Percentiles rank a stretch among this genome's conserved stretches.
phyloP scores from a whole-genome alignment of 2,113 vertebrate species.

The Gymnogyps californianus region DNA sequence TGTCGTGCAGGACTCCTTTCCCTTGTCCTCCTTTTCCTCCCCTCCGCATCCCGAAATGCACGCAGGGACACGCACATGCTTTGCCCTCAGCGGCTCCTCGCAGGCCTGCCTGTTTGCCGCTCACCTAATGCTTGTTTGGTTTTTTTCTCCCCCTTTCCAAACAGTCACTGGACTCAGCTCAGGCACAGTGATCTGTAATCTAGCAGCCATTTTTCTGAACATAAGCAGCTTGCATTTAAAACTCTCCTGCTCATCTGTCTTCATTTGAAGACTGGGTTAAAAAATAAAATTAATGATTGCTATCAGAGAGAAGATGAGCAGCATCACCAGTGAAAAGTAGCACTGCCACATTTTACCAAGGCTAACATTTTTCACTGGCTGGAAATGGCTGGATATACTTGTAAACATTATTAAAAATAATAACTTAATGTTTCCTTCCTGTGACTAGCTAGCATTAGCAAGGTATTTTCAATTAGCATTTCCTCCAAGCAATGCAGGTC shows the following conservation, averaged over 20 bases:
- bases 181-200: conserved; percentile 69
- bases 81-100: neutral
- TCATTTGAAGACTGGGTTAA: conserved; percentile 90
- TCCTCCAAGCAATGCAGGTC: conserved; percentile 77
- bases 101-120: neutral
- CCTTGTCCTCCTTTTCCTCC: neutral
- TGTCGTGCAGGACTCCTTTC: neutral
- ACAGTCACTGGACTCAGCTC: conserved; percentile 44
- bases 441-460: conserved; percentile 85
- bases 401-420: conserved; percentile 98
- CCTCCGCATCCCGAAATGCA: neutral
- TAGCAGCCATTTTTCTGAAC: conserved; percentile 79
- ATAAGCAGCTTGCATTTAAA: conserved; percentile 84
- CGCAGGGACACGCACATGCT: rapidly evolving
- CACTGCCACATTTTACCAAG: conserved; percentile 86
- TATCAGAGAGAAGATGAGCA: conserved; percentile 87
- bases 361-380: conserved; percentile 89
- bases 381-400: conserved; percentile 90
- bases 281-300: conserved; percentile 94
- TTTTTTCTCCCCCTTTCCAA: conserved; percentile 23
- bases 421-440: conserved; percentile 92
- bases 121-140: conserved; percentile 6
- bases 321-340: conserved; percentile 88
- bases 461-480: conserved; percentile 88
- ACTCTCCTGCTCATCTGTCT: conserved; percentile 83